These are phyloP conservation scores for Amiota communis DNA, from an alignment of 2,888 invertebrate genomes.

Conservation along the genomic window DNA sequence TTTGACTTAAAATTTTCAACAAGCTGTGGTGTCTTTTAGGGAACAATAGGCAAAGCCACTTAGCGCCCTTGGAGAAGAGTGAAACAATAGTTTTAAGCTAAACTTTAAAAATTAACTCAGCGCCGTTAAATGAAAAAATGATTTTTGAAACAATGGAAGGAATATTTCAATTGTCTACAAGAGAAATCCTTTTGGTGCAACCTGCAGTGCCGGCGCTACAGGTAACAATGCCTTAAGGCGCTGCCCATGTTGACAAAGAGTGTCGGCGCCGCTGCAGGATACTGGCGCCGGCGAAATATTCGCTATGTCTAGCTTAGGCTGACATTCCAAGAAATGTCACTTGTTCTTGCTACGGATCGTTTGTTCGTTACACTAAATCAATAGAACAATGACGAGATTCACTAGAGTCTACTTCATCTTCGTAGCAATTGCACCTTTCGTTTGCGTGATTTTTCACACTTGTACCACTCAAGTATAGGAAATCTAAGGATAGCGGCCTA, in stretches of 20 bases:
- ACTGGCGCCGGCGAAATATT: slow-evolving; percentile 60
- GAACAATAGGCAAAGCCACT: slow-evolving; percentile 4
- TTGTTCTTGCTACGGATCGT: slow-evolving; percentile 28
- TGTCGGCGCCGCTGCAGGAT: slow-evolving; percentile 48
- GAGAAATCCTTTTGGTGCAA: slow-evolving; percentile 1
- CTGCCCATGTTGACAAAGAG: slow-evolving; percentile 38
- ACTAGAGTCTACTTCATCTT: neutral
- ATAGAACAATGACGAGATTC: slow-evolving; percentile 20
- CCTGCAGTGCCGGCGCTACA: slow-evolving; percentile 12
- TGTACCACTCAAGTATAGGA: slow-evolving; percentile 35
- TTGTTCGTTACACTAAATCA: slow-evolving; percentile 22
- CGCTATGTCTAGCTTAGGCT: slow-evolving; percentile 45
- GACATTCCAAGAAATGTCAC: slow-evolving; percentile 50
- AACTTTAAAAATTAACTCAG: slow-evolving; percentile 25
- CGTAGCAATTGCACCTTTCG: slow-evolving; percentile 25
- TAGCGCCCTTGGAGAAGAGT: slow-evolving; percentile 18
- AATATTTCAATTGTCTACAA: neutral
- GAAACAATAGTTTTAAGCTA: slow-evolving; percentile 5
- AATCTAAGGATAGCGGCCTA: neutral
- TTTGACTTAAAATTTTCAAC: neutral
- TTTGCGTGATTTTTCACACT: slow-evolving; percentile 59
- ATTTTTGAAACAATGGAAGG: neutral
- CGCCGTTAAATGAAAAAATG: neutral
- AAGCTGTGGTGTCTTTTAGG: neutral
- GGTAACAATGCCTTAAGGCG: slow-evolving; percentile 12